Evolutionary conservation across 2,797 vertebrate genomes (phyloP).

Genomic region (Anguilla pacifica): DNA sequence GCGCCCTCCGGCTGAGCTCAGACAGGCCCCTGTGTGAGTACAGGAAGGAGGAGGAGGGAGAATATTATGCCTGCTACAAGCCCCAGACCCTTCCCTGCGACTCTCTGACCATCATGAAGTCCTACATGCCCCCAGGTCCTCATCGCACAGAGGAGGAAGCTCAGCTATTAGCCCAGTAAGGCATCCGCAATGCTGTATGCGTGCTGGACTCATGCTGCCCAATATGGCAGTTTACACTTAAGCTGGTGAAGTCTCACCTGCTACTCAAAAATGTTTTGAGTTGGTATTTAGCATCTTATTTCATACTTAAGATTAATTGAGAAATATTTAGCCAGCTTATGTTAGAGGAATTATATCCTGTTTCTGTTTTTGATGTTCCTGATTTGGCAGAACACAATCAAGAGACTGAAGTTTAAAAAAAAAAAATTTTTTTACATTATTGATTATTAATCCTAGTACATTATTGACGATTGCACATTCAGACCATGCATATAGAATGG

Average conservation of each 20-base stretch:
- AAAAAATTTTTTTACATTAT: too few species aligned
- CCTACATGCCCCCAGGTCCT: neutral
- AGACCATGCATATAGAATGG: too few species aligned
- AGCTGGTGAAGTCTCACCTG: neutral
- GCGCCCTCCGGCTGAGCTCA: conserved; percentile 5
- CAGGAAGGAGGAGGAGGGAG: conserved; percentile 43
- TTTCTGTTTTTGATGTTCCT: too few species aligned
- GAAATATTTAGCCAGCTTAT: too few species aligned
- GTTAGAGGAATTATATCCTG: too few species aligned
- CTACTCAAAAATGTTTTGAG: neutral
- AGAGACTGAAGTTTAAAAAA: too few species aligned
- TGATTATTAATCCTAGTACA: too few species aligned
- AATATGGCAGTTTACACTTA: neutral
- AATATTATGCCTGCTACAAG: conserved; percentile 52
- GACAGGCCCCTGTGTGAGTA: conserved; percentile 46
- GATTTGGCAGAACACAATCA: too few species aligned
- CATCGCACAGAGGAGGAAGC: neutral
- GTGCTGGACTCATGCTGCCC: neutral
- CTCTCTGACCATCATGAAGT: conserved; percentile 30
- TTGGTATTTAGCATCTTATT: too few species aligned
- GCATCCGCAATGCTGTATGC: neutral
- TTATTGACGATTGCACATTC: too few species aligned
- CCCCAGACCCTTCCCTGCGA: conserved; percentile 43
- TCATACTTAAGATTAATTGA: too few species aligned
- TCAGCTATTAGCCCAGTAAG: conserved; percentile 4